Base-by-base conservation (phyloP, 2,888 invertebrate species). In the Keiferia lycopersicella region DNA sequence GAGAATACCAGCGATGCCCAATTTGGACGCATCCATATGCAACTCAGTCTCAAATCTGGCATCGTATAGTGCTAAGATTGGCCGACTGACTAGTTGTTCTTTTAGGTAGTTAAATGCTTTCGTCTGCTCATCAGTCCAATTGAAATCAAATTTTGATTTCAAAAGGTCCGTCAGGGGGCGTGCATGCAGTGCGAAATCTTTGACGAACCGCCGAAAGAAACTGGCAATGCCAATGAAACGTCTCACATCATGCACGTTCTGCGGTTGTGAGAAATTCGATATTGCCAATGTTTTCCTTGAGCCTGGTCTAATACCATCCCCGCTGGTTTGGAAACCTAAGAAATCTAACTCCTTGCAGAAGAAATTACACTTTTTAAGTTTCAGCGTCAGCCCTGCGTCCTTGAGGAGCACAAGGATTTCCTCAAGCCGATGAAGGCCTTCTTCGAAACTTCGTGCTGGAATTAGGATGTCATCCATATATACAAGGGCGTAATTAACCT, bases 261-360 rank as follows among this genome's bases (percentile, higher is more conserved):
- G n/a, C n/a, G n/a, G n/a, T n/a, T n/a, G n/a, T n/a, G n/a, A n/a
- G n/a, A n/a, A n/a, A n/a, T n/a, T n/a, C n/a, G n/a, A n/a, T n/a
- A 57, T 30, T 30, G 18, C 57, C 22, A n/a, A 6, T 8, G 34
- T 57, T 34, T 57, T 57, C n/a, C 57, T 30, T 4, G n/a, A 22
- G 16, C 57, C 57, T 14, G 57, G 57, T 12, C 34, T 30, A 12
- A 57, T 57, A 14, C 57, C 57, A 14, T 30, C 30, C 16, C 34
- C 57, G 18, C 57, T 57, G n/a, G 34, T 18, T 2, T 57, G 34
- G 34, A 57, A 57, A 34, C 67, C 8, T 58, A 61, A 0, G 78
- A 62, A 6, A 76, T 68, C 26, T 69, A 64, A 58, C 78, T 74
- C 62, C 81, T 77, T 34, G 2, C 18, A 18, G 57, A 57, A 11